Conservation (phyloP, 2,113 vertebrate species). For the Rattus norvegicus region DNA sequence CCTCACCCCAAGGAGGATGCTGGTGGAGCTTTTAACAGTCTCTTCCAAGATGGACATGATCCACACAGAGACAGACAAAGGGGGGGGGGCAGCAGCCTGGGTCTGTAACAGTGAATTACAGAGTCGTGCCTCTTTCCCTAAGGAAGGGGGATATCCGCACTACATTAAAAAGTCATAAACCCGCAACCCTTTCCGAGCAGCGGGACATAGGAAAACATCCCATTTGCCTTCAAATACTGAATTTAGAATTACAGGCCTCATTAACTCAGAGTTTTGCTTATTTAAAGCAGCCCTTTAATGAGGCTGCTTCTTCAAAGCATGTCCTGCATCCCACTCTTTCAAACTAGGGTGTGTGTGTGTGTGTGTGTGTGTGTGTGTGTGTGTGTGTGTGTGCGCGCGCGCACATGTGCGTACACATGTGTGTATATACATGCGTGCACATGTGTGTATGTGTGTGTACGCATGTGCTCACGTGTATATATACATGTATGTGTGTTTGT, state of each 20-base stretch:
- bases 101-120: not conserved
- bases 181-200: slow-evolving; percentile 59
- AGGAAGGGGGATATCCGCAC: slow-evolving; percentile 73
- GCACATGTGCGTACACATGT: not conserved
- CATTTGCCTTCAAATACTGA: slow-evolving; percentile 82
- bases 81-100: fast-evolving
- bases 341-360: not conserved
- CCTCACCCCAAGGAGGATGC: not conserved
- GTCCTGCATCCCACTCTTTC: not conserved
- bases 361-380: not conserved
- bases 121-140: slow-evolving; percentile 55
- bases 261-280: slow-evolving; percentile 85
- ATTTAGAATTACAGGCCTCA: slow-evolving; percentile 87
- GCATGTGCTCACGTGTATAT: too few species aligned
- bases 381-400: not conserved
- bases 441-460: too few species aligned
- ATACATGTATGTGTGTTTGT: too few species aligned
- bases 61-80: fast-evolving
- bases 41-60: not conserved
- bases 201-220: slow-evolving; percentile 76
- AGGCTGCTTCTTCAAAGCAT: slow-evolving; percentile 30
- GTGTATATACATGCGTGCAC: too few species aligned
- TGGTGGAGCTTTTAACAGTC: not conserved
- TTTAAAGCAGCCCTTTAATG: slow-evolving; percentile 85
- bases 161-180: slow-evolving; percentile 85